These are phyloP conservation scores for Leptinotarsa lineolata DNA, from an alignment of 1,140 invertebrate genomes.

Conservation along the genomic window DNA sequence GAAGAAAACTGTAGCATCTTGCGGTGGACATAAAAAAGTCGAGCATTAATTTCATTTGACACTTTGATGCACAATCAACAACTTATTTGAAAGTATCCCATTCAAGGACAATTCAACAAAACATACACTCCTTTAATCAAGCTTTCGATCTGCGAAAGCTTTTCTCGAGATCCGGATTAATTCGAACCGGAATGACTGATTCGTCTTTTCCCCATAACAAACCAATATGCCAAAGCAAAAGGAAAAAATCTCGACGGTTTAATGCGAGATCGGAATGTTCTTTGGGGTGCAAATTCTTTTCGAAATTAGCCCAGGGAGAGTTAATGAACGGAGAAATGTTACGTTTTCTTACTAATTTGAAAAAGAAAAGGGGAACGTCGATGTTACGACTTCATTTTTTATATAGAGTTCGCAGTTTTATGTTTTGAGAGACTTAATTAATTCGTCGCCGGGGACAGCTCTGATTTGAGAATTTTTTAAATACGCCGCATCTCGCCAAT, in stretches of 20 bases:
- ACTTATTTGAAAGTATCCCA: no score
- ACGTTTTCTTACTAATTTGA: conserved; percentile 54
- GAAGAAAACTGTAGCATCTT: no score
- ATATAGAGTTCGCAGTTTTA: conserved; percentile 43
- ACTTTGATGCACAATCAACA: no score
- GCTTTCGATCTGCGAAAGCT: conserved; percentile 32
- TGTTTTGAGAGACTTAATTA: conserved; percentile 51
- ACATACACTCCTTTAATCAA: conserved; percentile 42
- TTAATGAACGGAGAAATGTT: conserved; percentile 55
- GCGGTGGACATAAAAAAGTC: no score
- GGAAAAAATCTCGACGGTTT: conserved; percentile 44
- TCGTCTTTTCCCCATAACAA: conserved; percentile 29
- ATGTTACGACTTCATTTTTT: conserved; percentile 48
- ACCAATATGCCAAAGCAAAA: conserved; percentile 37
- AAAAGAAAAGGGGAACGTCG: conserved; percentile 44
- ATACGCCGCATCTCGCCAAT: conserved; percentile 48
- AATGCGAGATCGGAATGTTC: conserved; percentile 52
- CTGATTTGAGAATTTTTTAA: conserved; percentile 50
- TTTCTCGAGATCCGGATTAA: conserved; percentile 42
- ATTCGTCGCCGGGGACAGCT: conserved; percentile 49
- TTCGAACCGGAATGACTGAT: conserved; percentile 36
- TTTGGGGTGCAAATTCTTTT: conserved; percentile 53
- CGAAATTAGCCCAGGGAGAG: conserved; percentile 53
- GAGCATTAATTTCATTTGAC: no score
- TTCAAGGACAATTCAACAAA: no score